Evolutionary conservation across 2,888 invertebrate genomes (phyloP), one percentile per base, ranked within the genome.

Genomic region (Phasia obesa): DNA sequence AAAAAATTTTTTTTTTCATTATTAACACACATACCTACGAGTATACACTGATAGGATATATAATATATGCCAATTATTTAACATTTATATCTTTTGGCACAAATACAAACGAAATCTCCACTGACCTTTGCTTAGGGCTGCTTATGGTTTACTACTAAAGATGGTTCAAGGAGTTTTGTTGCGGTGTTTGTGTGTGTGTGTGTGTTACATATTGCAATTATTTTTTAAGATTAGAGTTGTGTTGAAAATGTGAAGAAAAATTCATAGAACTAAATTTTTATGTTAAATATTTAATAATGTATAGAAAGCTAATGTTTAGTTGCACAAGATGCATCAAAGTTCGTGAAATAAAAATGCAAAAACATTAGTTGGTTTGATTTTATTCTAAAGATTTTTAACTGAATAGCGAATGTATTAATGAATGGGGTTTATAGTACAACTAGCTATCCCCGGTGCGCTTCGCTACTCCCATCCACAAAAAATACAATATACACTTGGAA

Each of bases 91-190:
- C 27, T 59, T 64, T 74, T 65, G 74, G 35, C 67, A 60, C 27
- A 44, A n/a, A 44, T n/a, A 65, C 25, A 65, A 55, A 23, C 38
- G 31, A 62, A 44, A 31, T 71, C 64, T 71, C 51, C 65, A 59
- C 76, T 81, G 81, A 81, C 81, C 75, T 70, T 57, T 53, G 74
- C 76, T 47, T 35, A 25, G 53, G 62, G 76, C 71, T n/a, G 17
- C 9, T 25, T 15, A 71, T 38, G 38, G 19, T 60, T 42, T 51
- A 25, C 7, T 27, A 60, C 15, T 25, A 19, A 15, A 69, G 55
- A 69, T 17, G 55, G 53, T 42, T 38, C 49, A 60, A 71, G 31
- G 51, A 42, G 19, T 51, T 38, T 47, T 4, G 31, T 42, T 44
- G n/a, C 21, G 23, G 15, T 25, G 42, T 19, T 21, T 51, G 51